Base-by-base conservation (phyloP, 37 sponge, comb jelly and placozoan species). In the Diacarnus erythraeanus region DNA sequence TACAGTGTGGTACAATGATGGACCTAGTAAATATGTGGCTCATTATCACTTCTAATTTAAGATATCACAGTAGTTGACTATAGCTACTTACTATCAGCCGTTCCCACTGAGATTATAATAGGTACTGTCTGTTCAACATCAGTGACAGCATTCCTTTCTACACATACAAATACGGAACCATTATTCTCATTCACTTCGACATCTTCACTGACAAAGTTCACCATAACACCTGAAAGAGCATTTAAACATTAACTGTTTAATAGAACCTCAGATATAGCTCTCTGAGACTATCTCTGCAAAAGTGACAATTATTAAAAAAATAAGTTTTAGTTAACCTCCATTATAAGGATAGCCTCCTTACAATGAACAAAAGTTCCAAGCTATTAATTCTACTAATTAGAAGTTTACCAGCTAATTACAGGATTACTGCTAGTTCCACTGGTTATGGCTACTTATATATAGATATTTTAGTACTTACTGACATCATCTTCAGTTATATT, bases 401-500 rank as follows among this genome's bases (percentile, higher is more conserved):
- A n/a, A n/a, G n/a, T n/a, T n/a, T n/a, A n/a, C n/a, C n/a, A n/a
- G n/a, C n/a, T n/a, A n/a, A n/a, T n/a, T n/a, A n/a, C n/a, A n/a
- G n/a, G n/a, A n/a, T n/a, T n/a, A n/a, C n/a, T n/a, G n/a, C n/a
- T n/a, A n/a, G n/a, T n/a, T n/a, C n/a, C n/a, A n/a, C n/a, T n/a
- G n/a, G n/a, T n/a, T n/a, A n/a, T n/a, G n/a, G n/a, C n/a, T n/a
- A n/a, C n/a, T n/a, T n/a, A n/a, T 63, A 8, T 9, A 9, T 63
- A 63, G 18, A 6, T 63, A n/a, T 22, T 26, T 42, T 3, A 4
- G 25, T 44, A 74, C 22, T 3, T 66, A 65, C 65, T 66, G 47
- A 65, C 68, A 71, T 80, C 80, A 80, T 80, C 59, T 56, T 80
- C 80, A 27, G 6, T 42, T 47, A 82, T 74, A 8, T 25, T 58